A percentile compares a stretch with the other conserved stretches of the same genome.
phyloP scores from a whole-genome alignment of 2,797 vertebrate species.

The Pangasius krempfi region DNA sequence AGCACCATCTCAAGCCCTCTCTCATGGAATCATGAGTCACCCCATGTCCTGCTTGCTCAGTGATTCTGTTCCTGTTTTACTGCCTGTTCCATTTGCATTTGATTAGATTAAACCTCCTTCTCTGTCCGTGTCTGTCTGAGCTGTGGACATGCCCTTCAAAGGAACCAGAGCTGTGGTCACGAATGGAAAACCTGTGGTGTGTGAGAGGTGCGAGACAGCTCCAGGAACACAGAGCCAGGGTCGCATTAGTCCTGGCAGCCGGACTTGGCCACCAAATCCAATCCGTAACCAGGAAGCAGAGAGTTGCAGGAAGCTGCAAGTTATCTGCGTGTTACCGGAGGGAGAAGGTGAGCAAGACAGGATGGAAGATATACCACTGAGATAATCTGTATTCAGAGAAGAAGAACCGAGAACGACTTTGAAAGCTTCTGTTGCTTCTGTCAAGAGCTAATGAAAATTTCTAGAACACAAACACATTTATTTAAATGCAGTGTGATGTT shows the following conservation, averaged over 20 bases:
- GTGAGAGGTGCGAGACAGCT: slow-evolving; percentile 26
- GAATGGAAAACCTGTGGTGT: slow-evolving; percentile 33
- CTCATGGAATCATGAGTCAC: slow-evolving; percentile 42
- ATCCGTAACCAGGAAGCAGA: slow-evolving; percentile 25
- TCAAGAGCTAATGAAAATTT: not conserved
- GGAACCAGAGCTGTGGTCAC: slow-evolving; percentile 31
- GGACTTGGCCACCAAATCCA: slow-evolving; percentile 39
- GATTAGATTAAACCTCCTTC: slow-evolving; percentile 37
- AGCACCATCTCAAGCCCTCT: slow-evolving; percentile 33
- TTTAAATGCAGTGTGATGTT: not conserved
- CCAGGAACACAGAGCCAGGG: slow-evolving; percentile 33
- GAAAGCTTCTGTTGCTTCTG: not conserved
- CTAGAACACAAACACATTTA: too few relatives aligned
- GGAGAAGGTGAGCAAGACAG: not conserved
- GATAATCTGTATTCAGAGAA: not conserved
- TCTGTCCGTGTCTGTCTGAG: slow-evolving; percentile 28
- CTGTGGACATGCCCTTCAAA: slow-evolving; percentile 30
- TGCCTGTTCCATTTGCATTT: slow-evolving; percentile 40
- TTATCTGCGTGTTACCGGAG: not conserved
- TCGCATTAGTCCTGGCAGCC: slow-evolving; percentile 25
- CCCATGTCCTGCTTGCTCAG: slow-evolving; percentile 8
- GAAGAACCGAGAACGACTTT: not conserved
- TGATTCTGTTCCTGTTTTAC: slow-evolving; percentile 33
- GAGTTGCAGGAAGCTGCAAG: not conserved
- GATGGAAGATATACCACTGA: slow-evolving; percentile 10